Percentiles rank a stretch among this genome's conserved stretches.
These are phyloP conservation scores for Antigone vipio DNA, from an alignment of 2,113 vertebrate genomes.

Conservation along the genomic window DNA sequence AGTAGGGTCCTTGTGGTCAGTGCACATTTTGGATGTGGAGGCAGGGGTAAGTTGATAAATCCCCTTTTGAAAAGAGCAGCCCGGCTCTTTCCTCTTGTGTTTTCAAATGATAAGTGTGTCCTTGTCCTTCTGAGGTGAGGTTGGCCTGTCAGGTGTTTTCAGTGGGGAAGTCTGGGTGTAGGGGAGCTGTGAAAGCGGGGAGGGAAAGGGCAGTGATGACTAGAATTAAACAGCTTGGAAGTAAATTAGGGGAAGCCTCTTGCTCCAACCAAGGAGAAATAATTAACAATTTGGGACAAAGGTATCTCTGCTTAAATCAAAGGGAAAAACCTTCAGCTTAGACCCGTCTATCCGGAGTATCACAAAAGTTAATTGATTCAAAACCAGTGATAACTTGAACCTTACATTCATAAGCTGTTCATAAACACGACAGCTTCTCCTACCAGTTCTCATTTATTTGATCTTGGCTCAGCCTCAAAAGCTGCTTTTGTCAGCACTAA, in stretches of 20 bases:
- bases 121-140: background rate
- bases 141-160: background rate
- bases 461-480: slow-evolving; percentile 19
- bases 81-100: background rate
- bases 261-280: background rate
- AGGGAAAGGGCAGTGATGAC: background rate
- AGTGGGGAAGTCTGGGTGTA: background rate
- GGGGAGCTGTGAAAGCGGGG: background rate
- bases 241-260: background rate
- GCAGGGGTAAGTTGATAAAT: background rate
- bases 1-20: slow-evolving; percentile 8
- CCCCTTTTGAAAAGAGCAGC: background rate
- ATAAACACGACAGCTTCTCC: background rate
- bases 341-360: background rate
- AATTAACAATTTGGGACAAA: background rate
- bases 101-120: background rate
- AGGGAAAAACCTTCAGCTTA: background rate
- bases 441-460: slow-evolving; percentile 29
- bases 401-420: background rate
- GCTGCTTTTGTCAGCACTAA: slow-evolving; percentile 42
- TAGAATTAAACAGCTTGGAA: background rate
- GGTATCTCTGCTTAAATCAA: background rate
- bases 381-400: background rate
- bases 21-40: background rate
- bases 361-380: background rate